phyloP scores from a whole-genome alignment of 2,888 invertebrate species.

The Strigamia crassipes region DNA sequence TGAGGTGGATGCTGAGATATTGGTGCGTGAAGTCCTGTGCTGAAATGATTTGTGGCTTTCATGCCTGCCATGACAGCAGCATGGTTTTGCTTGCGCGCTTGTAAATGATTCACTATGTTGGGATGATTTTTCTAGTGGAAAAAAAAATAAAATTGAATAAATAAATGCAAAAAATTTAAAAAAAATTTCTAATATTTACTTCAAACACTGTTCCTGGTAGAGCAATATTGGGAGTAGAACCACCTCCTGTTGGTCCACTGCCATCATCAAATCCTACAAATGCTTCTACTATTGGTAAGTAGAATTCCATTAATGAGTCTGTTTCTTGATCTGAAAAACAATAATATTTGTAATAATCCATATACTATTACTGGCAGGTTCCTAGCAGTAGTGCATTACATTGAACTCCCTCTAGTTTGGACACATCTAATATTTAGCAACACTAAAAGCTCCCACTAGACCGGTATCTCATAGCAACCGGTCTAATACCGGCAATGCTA shows the following conservation, averaged over 20 bases:
- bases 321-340: constrained; percentile 46
- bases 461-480: too few species aligned
- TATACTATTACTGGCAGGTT: too few species aligned
- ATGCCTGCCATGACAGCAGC: constrained; percentile 46
- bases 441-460: too few species aligned
- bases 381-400: too few species aligned
- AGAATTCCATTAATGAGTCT: constrained; percentile 47
- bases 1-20: constrained; percentile 44
- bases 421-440: too few species aligned
- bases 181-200: neutral
- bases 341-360: neutral
- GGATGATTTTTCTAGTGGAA: constrained; percentile 43
- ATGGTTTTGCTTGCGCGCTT: constrained; percentile 45
- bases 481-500: too few species aligned
- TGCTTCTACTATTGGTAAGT: constrained; percentile 47
- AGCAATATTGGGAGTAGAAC: constrained; percentile 6
- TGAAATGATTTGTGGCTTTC: constrained; percentile 44
- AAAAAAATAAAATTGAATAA: neutral
- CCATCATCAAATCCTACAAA: constrained; percentile 48
- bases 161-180: neutral
- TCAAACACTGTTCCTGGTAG: constrained; percentile 45
- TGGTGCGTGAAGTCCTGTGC: constrained; percentile 39
- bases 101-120: constrained; percentile 46
- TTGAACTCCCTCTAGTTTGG: too few species aligned
- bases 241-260: constrained; percentile 37